Conservation (phyloP, 2,113 vertebrate genomes). For the Opisthocomus hoazin region DNA sequence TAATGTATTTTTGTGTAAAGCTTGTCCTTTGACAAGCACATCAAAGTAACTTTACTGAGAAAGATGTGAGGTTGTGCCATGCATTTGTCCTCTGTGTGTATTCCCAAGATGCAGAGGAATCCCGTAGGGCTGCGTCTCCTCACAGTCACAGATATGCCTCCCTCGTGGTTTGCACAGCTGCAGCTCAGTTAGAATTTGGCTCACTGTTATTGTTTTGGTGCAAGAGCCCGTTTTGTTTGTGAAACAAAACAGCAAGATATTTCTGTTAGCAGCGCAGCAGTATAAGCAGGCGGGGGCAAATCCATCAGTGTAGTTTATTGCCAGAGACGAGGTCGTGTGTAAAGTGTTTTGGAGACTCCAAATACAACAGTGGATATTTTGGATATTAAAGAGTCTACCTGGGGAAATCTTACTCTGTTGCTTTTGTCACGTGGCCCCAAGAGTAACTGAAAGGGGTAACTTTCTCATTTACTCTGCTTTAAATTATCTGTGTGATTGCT, state of each 20-base stretch:
- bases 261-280: neutral
- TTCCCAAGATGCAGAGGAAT: neutral
- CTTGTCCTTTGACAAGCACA: neutral
- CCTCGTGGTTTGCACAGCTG: slow-evolving; percentile 9
- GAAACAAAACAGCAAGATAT: neutral
- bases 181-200: neutral
- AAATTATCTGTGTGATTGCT: neutral
- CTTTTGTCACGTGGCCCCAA: neutral
- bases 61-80: neutral
- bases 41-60: neutral
- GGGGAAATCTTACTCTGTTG: neutral
- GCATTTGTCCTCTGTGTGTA: neutral
- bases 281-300: neutral
- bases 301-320: neutral
- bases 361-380: neutral
- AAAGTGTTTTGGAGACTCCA: neutral
- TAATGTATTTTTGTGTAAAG: neutral
- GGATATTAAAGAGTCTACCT: neutral
- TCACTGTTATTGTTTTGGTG: slow-evolving; percentile 2
- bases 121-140: neutral
- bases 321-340: neutral
- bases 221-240: slow-evolving; percentile 14
- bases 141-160: neutral
- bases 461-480: neutral
- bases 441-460: neutral